Evolutionary conservation across 2,113 vertebrate species (phyloP), one percentile per base, ranked within the genome.

Genomic region (Todiramphus chloris): DNA sequence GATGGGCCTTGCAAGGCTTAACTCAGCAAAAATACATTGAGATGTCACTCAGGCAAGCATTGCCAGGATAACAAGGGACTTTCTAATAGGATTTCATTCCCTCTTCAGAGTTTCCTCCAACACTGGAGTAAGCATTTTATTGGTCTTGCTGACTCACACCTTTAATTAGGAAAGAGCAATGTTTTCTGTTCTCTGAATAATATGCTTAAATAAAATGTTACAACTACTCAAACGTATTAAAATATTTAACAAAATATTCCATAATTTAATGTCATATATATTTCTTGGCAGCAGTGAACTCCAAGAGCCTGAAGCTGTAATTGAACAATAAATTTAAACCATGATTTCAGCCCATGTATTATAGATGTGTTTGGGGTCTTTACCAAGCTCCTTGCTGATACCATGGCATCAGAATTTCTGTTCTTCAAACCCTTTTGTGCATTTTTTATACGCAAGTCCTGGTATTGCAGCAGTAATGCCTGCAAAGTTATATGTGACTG

Each of bases 131-230:
- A 96, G 94, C 89, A 79, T 89, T 92, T 96, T 79, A 84, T 82
- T 93, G 73, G 87, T 73, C 90, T 85, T 95, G 95, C 96, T 97
- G 96, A 96, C 95, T 96, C 95, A 96, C 70, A 87, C 62, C 74
- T 95, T 96, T 97, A 97, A 97, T 97, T 97, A 97, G 84, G 69
- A 96, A 96, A 97, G 56, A 97, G 95, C 93, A 95, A 93, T 94
- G 72, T 96, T 97, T 96, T 96, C 90, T 95, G 82, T 94, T 96
- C 82, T 85, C 80, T 92, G 96, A 97, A 97, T 96, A 97, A 96
- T 93, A 94, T 87, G 66, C 67, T 96, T 94, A 94, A 95, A 94
- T 90, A 96, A 96, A 96, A 94, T 67, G 79, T 90, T 96, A 93
- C 73, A 89, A 88, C 86, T 94, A 94, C 96, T 97, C 78, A 96